A percentile compares a stretch with the other conserved stretches of the same genome.
phyloP scores from a whole-genome alignment of 1,140 invertebrate genomes.

The Eueides isabella region DNA sequence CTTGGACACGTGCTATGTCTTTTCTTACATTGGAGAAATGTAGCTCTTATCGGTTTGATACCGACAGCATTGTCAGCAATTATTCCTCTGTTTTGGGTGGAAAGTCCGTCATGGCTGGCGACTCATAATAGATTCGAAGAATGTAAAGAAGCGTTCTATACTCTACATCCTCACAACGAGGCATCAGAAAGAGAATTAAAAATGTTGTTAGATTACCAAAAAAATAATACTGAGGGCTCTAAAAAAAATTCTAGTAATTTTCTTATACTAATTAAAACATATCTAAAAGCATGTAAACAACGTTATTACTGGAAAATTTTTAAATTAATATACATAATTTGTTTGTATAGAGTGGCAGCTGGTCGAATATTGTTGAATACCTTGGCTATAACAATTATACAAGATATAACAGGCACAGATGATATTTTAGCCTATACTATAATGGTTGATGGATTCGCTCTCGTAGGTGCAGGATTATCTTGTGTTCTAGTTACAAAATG shows the following conservation, averaged over 20 bases:
- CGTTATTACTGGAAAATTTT: slow-evolving; percentile 34
- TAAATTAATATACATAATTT: slow-evolving; percentile 15
- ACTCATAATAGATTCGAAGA: slow-evolving; percentile 33
- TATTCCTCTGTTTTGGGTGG: slow-evolving; percentile 41
- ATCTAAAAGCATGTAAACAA: slow-evolving; percentile 25
- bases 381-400: slow-evolving; percentile 39
- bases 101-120: slow-evolving; percentile 42
- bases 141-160: slow-evolving; percentile 33
- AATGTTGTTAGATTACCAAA: slow-evolving; percentile 8
- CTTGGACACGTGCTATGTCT: slow-evolving; percentile 37
- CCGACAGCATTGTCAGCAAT: slow-evolving; percentile 38
- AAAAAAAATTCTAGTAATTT: background rate
- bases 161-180: slow-evolving; percentile 12
- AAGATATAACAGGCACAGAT: slow-evolving; percentile 38
- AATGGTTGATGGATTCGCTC: slow-evolving; percentile 32
- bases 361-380: slow-evolving; percentile 37
- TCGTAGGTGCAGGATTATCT: slow-evolving; percentile 32
- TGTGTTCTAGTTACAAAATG: slow-evolving; percentile 31
- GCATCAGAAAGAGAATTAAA: slow-evolving; percentile 33
- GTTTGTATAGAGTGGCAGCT: slow-evolving; percentile 33
- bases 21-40: slow-evolving; percentile 39
- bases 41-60: slow-evolving; percentile 43
- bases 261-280: slow-evolving; percentile 12
- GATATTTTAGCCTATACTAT: slow-evolving; percentile 36
- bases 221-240: background rate